A percentile compares a stretch with the other conserved stretches of the same genome.
Evolutionary conservation across 1,140 invertebrate genomes (phyloP).

Genomic region (Cephus cinctus): DNA sequence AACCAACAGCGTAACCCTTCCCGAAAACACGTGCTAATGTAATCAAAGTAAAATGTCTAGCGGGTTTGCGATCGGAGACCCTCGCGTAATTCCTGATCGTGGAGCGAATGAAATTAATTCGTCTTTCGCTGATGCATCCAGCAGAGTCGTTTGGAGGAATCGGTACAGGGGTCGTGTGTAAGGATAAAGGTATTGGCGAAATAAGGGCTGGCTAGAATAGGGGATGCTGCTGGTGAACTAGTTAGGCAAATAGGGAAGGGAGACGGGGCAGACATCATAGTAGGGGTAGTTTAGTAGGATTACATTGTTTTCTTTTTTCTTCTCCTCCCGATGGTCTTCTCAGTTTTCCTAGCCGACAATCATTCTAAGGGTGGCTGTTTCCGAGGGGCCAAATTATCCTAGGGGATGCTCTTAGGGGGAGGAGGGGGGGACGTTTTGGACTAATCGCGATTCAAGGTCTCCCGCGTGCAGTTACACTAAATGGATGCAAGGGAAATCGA

Average conservation of each 20-base stretch:
- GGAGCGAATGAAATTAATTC: slow-evolving; percentile 45
- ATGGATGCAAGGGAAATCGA: too few species aligned
- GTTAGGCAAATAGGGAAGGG: slow-evolving; percentile 39
- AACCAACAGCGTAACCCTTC: too few species aligned
- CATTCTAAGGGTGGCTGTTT: slow-evolving; percentile 9
- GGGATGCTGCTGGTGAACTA: too few species aligned
- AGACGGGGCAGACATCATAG: neutral
- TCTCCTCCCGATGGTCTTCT: slow-evolving; percentile 7
- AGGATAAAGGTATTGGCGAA: too few species aligned
- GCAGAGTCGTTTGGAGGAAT: slow-evolving; percentile 17
- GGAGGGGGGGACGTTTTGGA: slow-evolving; percentile 6
- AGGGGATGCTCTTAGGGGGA: slow-evolving; percentile 4
- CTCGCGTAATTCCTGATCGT: slow-evolving; percentile 27
- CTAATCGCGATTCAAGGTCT: slow-evolving; percentile 37
- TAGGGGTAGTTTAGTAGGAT: slow-evolving; percentile 6
- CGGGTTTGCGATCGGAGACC: neutral
- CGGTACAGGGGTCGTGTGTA: slow-evolving; percentile 9
- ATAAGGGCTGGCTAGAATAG: too few species aligned
- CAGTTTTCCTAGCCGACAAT: too few species aligned
- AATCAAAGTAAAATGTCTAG: slow-evolving; percentile 26
- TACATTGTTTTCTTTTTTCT: slow-evolving; percentile 19
- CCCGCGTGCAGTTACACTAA: slow-evolving; percentile 39
- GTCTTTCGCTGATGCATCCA: slow-evolving; percentile 36
- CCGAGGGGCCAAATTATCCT: slow-evolving; percentile 13
- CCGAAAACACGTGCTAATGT: slow-evolving; percentile 19